A percentile compares a stretch with the other conserved stretches of the same genome.
phyloP scores from a whole-genome alignment of 2,797 vertebrate genomes.

The Falco biarmicus region DNA sequence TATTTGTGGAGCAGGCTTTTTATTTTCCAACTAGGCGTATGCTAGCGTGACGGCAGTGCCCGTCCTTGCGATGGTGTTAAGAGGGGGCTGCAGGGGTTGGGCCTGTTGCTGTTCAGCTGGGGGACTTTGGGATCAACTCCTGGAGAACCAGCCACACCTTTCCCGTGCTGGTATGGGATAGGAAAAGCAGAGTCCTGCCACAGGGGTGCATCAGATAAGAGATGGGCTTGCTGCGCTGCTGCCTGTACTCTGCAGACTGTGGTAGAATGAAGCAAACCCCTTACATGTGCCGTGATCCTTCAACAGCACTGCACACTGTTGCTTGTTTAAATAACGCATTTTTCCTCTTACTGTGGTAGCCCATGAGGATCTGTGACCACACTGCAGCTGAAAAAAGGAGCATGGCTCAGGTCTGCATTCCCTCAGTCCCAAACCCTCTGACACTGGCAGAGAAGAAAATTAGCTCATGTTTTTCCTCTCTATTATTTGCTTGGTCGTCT shows the following conservation, averaged over 20 bases:
- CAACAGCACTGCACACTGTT: accelerated
- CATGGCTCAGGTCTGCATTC: accelerated
- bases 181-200: not conserved
- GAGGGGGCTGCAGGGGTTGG: not conserved
- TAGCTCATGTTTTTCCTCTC: not conserved
- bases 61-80: too few species aligned
- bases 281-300: accelerated
- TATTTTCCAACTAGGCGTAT: accelerated
- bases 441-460: not conserved
- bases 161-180: not conserved
- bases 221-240: not conserved
- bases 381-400: not conserved
- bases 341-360: not conserved
- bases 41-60: not conserved
- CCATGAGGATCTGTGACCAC: not conserved
- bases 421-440: not conserved
- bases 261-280: too few species aligned
- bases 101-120: not conserved
- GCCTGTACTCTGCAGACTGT: not conserved
- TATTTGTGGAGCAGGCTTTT: not conserved
- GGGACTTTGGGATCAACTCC: accelerated
- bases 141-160: accelerated
- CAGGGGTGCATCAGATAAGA: accelerated
- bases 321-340: not conserved
- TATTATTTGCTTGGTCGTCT: not conserved